Evolutionary conservation across 2,113 vertebrate genomes (phyloP), one percentile per base, ranked within the genome.

Genomic region (Tychaedon coryphoeus): DNA sequence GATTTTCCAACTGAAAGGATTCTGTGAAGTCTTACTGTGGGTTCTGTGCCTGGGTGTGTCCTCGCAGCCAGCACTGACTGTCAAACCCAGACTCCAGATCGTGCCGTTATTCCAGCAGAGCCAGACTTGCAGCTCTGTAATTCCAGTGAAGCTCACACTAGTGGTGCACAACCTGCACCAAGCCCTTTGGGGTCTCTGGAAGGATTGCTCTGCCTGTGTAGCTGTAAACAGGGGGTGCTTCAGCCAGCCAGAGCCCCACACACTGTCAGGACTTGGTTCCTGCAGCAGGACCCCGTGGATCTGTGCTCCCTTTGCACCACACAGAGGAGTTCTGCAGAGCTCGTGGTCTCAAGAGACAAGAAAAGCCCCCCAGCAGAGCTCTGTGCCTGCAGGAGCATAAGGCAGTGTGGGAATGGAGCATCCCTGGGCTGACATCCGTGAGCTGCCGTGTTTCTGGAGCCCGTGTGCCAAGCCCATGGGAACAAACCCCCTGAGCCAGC

Each of bases 11-110:
- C 12, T 14, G 4, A 3, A 51, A 12, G 12, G 24, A 13, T 18
- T 47, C 40, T 17, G 24, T 22, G 47, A 31, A n/a, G 9, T 12
- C 38, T 64, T 13, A 3, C 50, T 25, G 16, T 19, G 19, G 42
- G 19, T 25, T 70, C 31, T 40, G 69, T 16, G 24, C 29, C 66
- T 14, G 45, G 58, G 26, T 45, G 33, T 9, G 28, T 16, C 34
- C 54, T 4, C 1, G 0, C 31, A 53, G 71, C 64, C 2, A 1
- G 19, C 17, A 1, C 54, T 19, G 42, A 1, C 54, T 19, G 42
- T 22, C 5, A 5, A 19, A 51, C 14, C 69, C 8, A n/a, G 42
- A 4, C 54, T 40, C 81, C 53, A 62, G n/a, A 33, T 2, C 0
- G 4, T 20, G 45, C 34, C 25, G 16, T 14, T 36, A 34, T 3